Evolutionary conservation across 1,140 invertebrate species (phyloP).

Genomic region (Colletes gigas): DNA sequence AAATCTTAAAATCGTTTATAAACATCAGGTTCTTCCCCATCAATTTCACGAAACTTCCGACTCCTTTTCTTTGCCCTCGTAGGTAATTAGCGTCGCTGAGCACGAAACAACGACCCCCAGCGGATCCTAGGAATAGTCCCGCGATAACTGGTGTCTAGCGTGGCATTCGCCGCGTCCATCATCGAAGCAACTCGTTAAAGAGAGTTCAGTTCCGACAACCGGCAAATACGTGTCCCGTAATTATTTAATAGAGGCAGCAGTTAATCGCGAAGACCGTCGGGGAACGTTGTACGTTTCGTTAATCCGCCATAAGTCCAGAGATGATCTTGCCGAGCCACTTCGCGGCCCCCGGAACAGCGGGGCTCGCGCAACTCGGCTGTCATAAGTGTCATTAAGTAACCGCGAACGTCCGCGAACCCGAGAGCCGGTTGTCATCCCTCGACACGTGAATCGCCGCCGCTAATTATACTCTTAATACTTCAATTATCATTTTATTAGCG

Average conservation of each 20-base stretch:
- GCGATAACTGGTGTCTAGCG: background rate
- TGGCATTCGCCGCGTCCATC: background rate
- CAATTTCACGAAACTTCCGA: too few relatives aligned
- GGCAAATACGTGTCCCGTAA: conserved; percentile 20
- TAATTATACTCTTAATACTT: conserved; percentile 49
- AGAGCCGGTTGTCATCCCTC: conserved; percentile 50
- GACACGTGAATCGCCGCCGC: background rate
- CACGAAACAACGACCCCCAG: too few relatives aligned
- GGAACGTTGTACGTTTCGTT: conserved; percentile 27
- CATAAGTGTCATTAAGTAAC: conserved; percentile 59
- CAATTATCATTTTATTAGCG: conserved; percentile 58
- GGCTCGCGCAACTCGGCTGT: conserved; percentile 20
- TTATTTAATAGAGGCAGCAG: conserved; percentile 35
- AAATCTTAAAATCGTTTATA: too few relatives aligned
- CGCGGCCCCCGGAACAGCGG: background rate
- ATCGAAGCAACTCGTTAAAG: background rate
- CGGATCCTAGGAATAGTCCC: too few relatives aligned
- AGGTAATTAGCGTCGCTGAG: background rate
- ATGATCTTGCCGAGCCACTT: conserved; percentile 28
- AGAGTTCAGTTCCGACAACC: background rate
- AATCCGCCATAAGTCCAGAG: conserved; percentile 16
- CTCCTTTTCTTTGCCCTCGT: background rate
- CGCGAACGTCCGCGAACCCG: conserved; percentile 24
- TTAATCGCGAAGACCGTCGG: background rate
- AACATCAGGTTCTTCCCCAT: too few relatives aligned